Evolutionary conservation across 1,140 invertebrate genomes (phyloP), one percentile per base, ranked within the genome.

Genomic region (Drosophila carrolli): DNA sequence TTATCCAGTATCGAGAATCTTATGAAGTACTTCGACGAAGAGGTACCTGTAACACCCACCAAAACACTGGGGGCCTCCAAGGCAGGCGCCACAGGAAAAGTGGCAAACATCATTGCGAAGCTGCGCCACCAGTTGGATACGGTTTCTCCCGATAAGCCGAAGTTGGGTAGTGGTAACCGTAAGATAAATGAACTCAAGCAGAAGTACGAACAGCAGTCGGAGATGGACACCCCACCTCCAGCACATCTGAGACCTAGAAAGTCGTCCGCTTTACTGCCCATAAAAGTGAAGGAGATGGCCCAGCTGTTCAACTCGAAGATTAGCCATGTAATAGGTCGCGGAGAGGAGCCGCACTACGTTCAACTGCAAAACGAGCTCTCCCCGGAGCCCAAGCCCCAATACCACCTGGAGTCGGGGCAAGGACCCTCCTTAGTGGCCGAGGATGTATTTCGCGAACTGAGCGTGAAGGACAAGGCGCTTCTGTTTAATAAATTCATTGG

Each of bases 21-120:
- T 0, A 89, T 92, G 88, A 90, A 83, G 50, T 92, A 92, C 44
- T 92, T 92, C 23, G 88, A 92, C 54, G 91, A 92, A 35, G 90
- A 92, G 13, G 88, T 91, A 1, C 73, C 75, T 1, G 76, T 81
- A 0, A 89, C 89, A 4, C 89, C 90, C 4, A 82, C 72, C 38
- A 91, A 86, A 32, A 14, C 13, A 8, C 11, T 9, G 2, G 27
- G 19, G 13, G 19, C 53, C 11, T 29, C 35, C 1, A 65, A 27
- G 10, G 19, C 19, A 11, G 14, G 38, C 7, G 47, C 37, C 2
- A 46, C 55, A 0, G 90, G 84, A 0, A 91, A 85, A 19, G 91
- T 91, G 44, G 90, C 90, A 32, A 84, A 63, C n/a, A 78, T 53
- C 8, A 90, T 91, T 11, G 90, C 90, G 54, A 91, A 81, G 38